Conservation (phyloP, 1,140 invertebrate genomes). For the Drosophila bifasciata region DNA sequence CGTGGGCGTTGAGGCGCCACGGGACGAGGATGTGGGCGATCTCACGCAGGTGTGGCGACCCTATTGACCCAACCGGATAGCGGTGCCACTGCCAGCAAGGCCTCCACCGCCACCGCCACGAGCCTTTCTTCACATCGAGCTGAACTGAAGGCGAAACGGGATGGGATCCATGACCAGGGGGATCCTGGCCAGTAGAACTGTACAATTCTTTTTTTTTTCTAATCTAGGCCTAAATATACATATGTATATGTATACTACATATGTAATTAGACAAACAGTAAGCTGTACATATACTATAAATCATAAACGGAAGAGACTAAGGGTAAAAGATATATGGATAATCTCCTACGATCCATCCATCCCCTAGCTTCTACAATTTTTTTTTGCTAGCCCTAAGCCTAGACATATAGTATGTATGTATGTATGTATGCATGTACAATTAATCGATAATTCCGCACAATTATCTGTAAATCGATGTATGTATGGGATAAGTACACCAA, state of each 20-base stretch:
- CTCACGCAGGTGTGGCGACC: conserved; percentile 84
- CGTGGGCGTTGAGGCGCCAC: conserved; percentile 47
- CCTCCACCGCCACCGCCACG: conserved; percentile 11
- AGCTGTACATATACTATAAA: conserved; percentile 32
- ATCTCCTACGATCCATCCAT: not conserved
- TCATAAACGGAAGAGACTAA: conserved; percentile 4
- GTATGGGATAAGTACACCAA: conserved; percentile 10
- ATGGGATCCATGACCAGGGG: conserved; percentile 26
- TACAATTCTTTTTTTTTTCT: conserved; percentile 40
- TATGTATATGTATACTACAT: not conserved
- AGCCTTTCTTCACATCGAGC: conserved; percentile 66
- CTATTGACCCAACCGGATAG: conserved; percentile 79
- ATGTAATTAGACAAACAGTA: not conserved
- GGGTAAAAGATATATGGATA: not conserved
- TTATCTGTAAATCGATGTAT: conserved; percentile 23
- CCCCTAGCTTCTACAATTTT: conserved; percentile 23
- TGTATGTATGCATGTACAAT: not conserved
- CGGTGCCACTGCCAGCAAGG: conserved; percentile 7
- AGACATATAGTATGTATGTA: conserved; percentile 21
- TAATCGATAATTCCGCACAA: conserved; percentile 42
- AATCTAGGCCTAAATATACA: conserved; percentile 1
- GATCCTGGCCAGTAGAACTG: conserved; percentile 25
- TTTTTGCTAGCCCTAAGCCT: conserved; percentile 49
- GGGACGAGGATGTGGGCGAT: conserved; percentile 75
- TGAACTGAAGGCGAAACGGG: conserved; percentile 36